Conservation (phyloP, 2,888 invertebrate species). For the Chymomyza caudatula region DNA sequence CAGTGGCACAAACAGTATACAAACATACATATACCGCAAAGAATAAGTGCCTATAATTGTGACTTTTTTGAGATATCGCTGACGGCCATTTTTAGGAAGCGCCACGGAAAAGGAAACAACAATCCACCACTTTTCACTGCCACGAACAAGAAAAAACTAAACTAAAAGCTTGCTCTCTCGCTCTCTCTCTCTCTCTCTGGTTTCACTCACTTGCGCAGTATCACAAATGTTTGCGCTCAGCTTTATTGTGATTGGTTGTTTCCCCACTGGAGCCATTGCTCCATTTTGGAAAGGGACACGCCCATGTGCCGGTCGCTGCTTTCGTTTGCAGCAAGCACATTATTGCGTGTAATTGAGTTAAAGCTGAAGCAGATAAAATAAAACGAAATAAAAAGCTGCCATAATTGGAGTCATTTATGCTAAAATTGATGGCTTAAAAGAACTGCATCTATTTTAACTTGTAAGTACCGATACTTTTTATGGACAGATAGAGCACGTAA, state of each 20-base stretch:
- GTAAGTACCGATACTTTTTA: not conserved
- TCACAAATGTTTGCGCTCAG: not conserved
- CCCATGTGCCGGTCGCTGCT: slow-evolving; percentile 22
- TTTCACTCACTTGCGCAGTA: slow-evolving; percentile 31
- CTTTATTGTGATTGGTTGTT: slow-evolving; percentile 42
- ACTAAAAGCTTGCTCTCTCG: slow-evolving; percentile 4
- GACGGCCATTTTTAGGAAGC: slow-evolving; percentile 45
- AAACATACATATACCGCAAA: slow-evolving; percentile 50
- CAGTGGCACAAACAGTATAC: slow-evolving; percentile 1
- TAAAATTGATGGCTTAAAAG: slow-evolving; percentile 66
- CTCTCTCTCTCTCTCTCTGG: slow-evolving; percentile 9
- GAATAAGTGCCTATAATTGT: slow-evolving; percentile 71
- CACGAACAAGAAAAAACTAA: slow-evolving; percentile 5
- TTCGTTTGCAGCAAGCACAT: slow-evolving; percentile 30
- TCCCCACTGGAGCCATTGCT: slow-evolving; percentile 42
- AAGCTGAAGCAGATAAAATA: slow-evolving; percentile 52
- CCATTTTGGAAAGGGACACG: slow-evolving; percentile 49
- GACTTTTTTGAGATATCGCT: slow-evolving; percentile 54
- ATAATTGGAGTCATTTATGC: slow-evolving; percentile 68
- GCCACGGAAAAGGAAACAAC: slow-evolving; percentile 10
- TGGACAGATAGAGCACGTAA: not conserved
- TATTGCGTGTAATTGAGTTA: slow-evolving; percentile 22
- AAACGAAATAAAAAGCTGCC: slow-evolving; percentile 64
- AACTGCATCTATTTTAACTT: slow-evolving; percentile 20
- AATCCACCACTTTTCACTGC: slow-evolving; percentile 1